Conservation (phyloP, 2,888 invertebrate genomes). For the Troides oblongomaculatus region DNA sequence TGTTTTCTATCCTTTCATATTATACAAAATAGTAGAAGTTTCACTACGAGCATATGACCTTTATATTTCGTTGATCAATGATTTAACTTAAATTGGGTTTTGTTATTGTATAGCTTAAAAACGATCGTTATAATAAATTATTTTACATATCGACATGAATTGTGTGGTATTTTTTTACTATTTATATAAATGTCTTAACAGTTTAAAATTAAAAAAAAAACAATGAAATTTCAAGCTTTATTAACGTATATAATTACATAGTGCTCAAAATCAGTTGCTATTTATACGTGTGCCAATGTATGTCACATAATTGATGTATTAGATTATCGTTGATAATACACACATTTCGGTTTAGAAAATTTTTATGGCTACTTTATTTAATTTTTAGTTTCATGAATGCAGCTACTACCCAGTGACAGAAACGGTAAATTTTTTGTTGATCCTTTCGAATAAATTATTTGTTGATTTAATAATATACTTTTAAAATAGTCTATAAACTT, state of each 20-base stretch:
- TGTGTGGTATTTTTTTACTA: neutral
- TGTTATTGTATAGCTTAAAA: constrained; percentile 13
- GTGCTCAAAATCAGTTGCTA: constrained; percentile 26
- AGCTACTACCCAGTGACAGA: too few relatives aligned
- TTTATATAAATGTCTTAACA: neutral
- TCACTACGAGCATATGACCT: constrained; percentile 1
- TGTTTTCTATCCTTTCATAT: neutral
- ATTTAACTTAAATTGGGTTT: constrained; percentile 6
- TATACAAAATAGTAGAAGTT: constrained; percentile 3
- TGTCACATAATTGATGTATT: constrained; percentile 13
- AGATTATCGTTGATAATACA: constrained; percentile 4
- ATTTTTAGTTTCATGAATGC: too few relatives aligned
- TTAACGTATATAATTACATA: constrained; percentile 11
- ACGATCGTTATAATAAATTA: constrained; percentile 1
- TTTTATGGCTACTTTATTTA: neutral
- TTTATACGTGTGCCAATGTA: constrained; percentile 27
- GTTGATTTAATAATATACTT: too few relatives aligned
- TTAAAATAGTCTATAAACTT: too few relatives aligned
- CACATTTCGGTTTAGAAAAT: constrained; percentile 5
- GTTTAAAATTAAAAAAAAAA: constrained; percentile 4
- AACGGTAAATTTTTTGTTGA: too few relatives aligned
- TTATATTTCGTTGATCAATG: neutral
- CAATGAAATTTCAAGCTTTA: constrained; percentile 21
- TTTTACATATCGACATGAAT: constrained; percentile 24
- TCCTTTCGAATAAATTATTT: too few relatives aligned